phyloP scores from a whole-genome alignment of 2,797 vertebrate genomes.

The Lycodopsis pacificus region DNA sequence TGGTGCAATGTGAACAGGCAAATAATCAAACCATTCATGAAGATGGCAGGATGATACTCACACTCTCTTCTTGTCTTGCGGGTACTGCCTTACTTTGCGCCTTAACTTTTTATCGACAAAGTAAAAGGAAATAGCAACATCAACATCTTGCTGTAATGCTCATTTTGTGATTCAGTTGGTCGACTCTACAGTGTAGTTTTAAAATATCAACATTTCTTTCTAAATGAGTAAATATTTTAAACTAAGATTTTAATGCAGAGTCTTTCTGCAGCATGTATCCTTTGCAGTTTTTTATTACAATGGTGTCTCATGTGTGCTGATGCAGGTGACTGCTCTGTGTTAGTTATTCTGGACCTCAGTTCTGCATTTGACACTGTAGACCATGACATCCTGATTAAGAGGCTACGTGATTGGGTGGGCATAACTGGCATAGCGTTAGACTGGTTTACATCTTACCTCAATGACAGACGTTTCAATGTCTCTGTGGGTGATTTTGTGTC shows the following conservation, averaged over 20 bases:
- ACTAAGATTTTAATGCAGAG: background rate
- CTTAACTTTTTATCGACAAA: background rate
- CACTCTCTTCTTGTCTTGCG: background rate
- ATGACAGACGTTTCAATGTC: no score
- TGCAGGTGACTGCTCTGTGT: no score
- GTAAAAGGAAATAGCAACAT: background rate
- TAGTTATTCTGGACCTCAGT: no score
- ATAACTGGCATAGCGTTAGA: no score
- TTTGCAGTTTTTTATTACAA: background rate
- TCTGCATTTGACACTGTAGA: no score
- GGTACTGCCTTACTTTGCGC: background rate
- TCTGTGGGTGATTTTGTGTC: no score
- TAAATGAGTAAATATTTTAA: background rate
- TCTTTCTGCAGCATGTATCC: background rate
- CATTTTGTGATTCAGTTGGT: background rate
- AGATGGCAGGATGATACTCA: slow-evolving; percentile 15
- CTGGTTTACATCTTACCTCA: no score
- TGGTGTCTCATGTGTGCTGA: no score
- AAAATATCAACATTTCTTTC: slow-evolving; percentile 2
- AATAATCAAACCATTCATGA: slow-evolving; percentile 13
- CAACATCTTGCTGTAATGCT: background rate
- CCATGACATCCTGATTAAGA: no score
- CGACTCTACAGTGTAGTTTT: background rate
- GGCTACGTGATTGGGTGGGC: no score
- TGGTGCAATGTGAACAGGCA: background rate